Evolutionary conservation across 2,113 vertebrate species (phyloP).

Genomic region (Equus przewalskii): DNA sequence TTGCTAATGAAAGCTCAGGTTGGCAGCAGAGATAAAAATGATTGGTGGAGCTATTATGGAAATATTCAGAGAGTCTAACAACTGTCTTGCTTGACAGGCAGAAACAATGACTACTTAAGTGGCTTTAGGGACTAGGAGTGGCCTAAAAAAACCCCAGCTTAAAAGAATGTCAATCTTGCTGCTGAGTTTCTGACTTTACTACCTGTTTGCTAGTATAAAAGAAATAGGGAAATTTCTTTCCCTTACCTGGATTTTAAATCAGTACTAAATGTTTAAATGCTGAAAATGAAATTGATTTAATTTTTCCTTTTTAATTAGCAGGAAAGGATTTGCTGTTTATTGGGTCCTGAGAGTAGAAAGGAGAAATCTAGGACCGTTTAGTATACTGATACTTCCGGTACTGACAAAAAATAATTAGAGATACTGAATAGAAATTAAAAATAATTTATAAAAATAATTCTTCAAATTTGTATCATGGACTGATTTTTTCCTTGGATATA

Average conservation of each 20-base stretch:
- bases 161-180: not conserved
- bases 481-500: not conserved
- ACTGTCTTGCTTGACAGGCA: constrained; percentile 68
- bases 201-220: not conserved
- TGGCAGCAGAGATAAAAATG: constrained; percentile 76
- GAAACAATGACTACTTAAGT: constrained; percentile 59
- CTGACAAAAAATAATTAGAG: constrained; percentile 26
- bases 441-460: not conserved
- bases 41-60: constrained; percentile 72
- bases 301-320: constrained; percentile 20
- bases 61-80: constrained; percentile 64
- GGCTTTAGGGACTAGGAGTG: not conserved
- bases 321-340: not conserved
- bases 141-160: not conserved
- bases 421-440: constrained; percentile 9
- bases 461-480: not conserved
- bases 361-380: not conserved
- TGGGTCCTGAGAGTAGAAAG: not conserved
- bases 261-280: not conserved
- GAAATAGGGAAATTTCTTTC: not conserved
- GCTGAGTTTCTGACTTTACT: not conserved
- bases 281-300: constrained; percentile 13
- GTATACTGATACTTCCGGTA: not conserved
- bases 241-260: not conserved
- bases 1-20: constrained; percentile 70